Base-by-base conservation (phyloP, 2,113 vertebrate species). In the Callospermophilus lateralis region DNA sequence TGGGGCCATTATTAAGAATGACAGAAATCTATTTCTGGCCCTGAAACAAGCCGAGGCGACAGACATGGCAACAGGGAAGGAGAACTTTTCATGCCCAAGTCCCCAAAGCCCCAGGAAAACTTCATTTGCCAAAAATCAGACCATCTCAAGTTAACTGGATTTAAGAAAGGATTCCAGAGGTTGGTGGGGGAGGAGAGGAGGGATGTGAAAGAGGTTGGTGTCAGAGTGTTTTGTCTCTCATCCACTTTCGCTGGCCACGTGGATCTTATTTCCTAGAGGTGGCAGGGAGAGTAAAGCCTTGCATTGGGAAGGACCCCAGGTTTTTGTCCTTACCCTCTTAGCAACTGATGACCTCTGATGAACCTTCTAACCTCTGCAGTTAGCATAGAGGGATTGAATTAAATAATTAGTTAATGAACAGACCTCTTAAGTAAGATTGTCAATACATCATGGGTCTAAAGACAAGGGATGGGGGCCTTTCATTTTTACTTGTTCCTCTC, bases 1-100 rank as follows among this genome's bases (percentile, higher is more conserved):
- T 0, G 28, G 77, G 92, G 80, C 74, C 78, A 37, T 61, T 93
- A 81, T 45, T 94, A 81, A 94, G 81, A 96, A 94, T 89, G 77
- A 86, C 48, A 95, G 48, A 89, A 19, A 61, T 96, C 97, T 96
- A 74, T 97, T 98, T 95, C 91, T 67, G 89, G 89, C 1, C 4
- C 72, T 26, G 89, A 83, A 90, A 61, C 0, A 0, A 86, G 86
- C 34, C 30, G 53, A 72, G 96, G 86, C 19, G 2, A 76, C 83
- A 1, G 58, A 81, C 22, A 0, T 42, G 28, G 53, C 90, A n/a
- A 61, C 30, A 53, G 0, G 6, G 91, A 39, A 94, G 93, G 58
- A 67, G 61, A 81, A 89, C 17, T 74, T 92, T 70, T 32, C 86
- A 63, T 77, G 72, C 48, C n/a, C 93, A 72, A 55, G 55, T 48